Percentiles rank a stretch among this genome's conserved stretches.
phyloP scores from a whole-genome alignment of 2,888 invertebrate genomes.

The Tipula confusa region DNA sequence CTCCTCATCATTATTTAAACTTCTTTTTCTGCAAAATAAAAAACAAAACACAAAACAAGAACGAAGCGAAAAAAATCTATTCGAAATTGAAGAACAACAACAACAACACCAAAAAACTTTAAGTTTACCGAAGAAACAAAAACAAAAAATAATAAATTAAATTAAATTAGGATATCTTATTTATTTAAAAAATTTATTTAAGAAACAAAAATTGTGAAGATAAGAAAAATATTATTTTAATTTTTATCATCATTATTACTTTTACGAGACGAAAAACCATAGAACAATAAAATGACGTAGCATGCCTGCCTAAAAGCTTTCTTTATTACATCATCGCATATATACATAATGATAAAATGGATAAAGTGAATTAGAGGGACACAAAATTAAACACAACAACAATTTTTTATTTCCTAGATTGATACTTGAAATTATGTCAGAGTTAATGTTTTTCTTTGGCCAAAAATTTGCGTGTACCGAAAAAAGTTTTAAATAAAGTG shows the following conservation, averaged over 20 bases:
- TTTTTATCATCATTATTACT: background rate
- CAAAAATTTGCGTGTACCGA: background rate
- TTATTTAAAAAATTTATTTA: background rate
- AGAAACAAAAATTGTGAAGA: background rate
- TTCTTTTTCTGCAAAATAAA: background rate
- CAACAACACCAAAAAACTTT: background rate
- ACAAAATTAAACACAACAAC: background rate
- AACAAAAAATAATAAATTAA: background rate
- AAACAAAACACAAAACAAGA: background rate
- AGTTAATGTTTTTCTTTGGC: background rate
- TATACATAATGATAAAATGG: background rate
- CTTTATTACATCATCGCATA: background rate
- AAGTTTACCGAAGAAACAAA: background rate
- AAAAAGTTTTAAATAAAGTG: background rate
- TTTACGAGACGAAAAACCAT: background rate
- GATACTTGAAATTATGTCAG: background rate
- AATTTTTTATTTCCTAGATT: background rate
- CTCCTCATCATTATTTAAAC: background rate
- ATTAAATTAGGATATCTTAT: constrained; percentile 20
- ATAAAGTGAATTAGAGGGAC: background rate
- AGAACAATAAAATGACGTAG: background rate
- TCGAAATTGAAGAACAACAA: background rate
- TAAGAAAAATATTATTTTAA: background rate
- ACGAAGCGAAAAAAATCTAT: background rate
- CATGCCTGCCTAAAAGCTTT: background rate